Evolutionary conservation across 2,888 invertebrate genomes (phyloP).

Genomic region (Physocephala rufipes): DNA sequence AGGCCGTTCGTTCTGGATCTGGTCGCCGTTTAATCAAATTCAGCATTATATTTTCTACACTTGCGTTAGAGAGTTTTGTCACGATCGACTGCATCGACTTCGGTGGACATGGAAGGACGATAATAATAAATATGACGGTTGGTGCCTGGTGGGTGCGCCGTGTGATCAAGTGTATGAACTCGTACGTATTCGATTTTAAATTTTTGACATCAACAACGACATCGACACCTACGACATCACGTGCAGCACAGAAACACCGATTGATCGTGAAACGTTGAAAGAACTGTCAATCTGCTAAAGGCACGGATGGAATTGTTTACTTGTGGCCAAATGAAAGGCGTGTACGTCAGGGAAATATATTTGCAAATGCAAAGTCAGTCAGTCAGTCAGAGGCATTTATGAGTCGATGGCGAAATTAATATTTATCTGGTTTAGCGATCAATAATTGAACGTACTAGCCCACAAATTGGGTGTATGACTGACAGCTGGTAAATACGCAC

Average conservation of each 20-base stretch:
- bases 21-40: neutral
- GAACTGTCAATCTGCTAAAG: constrained; percentile 24
- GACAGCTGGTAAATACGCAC: constrained; percentile 4
- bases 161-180: constrained; percentile 11
- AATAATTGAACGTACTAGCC: constrained; percentile 10
- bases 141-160: constrained; percentile 19
- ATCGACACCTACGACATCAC: constrained; percentile 35
- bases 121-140: neutral
- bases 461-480: constrained; percentile 7
- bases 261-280: constrained; percentile 12
- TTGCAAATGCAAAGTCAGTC: neutral
- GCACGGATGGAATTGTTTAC: constrained; percentile 6
- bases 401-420: neutral
- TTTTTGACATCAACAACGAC: neutral
- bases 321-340: constrained; percentile 4
- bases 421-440: constrained; percentile 12
- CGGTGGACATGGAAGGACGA: neutral
- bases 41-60: no score
- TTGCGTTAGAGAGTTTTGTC: constrained; percentile 27
- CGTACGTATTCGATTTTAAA: constrained; percentile 20
- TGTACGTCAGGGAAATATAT: neutral
- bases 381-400: neutral
- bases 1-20: neutral
- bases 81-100: constrained; percentile 18
- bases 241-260: constrained; percentile 31